Evolutionary conservation across 1,140 invertebrate species (phyloP).

Genomic region (Zaprionus vittiger): DNA sequence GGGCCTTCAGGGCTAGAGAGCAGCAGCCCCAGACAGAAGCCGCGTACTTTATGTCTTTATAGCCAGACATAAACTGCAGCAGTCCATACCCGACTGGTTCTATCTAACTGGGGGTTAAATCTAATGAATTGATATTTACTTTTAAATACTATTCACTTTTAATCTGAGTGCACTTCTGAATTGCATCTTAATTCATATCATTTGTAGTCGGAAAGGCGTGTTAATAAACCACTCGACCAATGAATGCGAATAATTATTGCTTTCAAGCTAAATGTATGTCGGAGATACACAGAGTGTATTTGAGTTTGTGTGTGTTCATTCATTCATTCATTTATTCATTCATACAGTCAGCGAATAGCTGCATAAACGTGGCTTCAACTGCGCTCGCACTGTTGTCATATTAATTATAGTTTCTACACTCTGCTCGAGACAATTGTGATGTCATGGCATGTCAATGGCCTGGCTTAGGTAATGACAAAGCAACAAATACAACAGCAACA

Average conservation of each 20-base stretch:
- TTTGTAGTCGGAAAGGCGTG: slow-evolving; percentile 7
- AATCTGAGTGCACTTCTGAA: not conserved
- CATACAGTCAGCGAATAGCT: slow-evolving; percentile 17
- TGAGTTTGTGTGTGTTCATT: not conserved
- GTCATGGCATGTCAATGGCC: slow-evolving; percentile 56
- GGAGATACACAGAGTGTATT: slow-evolving; percentile 40
- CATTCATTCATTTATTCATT: slow-evolving; percentile 46
- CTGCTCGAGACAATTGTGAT: slow-evolving; percentile 36
- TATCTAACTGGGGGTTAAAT: not conserved
- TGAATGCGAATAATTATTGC: slow-evolving; percentile 53
- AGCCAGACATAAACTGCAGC: slow-evolving; percentile 2
- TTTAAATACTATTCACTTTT: not conserved
- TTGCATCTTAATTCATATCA: not conserved
- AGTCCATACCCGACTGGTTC: not conserved
- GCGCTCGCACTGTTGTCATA: slow-evolving; percentile 36
- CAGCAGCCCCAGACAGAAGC: slow-evolving; percentile 1
- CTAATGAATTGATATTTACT: slow-evolving; percentile 1
- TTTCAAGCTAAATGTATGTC: slow-evolving; percentile 46
- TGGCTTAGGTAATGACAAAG: slow-evolving; percentile 41
- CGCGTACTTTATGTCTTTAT: slow-evolving; percentile 1
- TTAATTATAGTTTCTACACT: slow-evolving; percentile 50
- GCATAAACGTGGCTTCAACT: not conserved
- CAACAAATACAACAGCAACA: slow-evolving; percentile 27
- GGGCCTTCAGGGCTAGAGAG: slow-evolving; percentile 25
- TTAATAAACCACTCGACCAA: slow-evolving; percentile 29